Evolutionary conservation across 2,797 vertebrate species (phyloP).

Genomic region (Lepidocolaptes lacrymiger): DNA sequence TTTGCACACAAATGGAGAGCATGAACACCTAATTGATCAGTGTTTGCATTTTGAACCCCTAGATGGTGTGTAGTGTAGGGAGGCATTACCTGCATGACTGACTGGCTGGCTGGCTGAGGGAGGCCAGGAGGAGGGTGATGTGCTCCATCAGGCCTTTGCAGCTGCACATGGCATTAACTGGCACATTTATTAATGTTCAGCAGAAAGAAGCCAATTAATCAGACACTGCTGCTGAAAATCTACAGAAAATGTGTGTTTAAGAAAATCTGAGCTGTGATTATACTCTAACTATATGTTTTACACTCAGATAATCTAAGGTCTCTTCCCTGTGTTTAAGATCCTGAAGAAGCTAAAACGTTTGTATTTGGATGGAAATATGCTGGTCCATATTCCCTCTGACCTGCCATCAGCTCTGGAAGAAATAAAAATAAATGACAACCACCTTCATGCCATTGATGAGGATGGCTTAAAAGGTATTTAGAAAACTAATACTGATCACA

Average conservation of each 20-base stretch:
- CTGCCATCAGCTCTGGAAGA: constrained; percentile 91
- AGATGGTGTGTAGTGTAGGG: neutral
- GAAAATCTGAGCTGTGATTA: neutral
- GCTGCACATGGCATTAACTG: neutral
- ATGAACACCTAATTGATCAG: neutral
- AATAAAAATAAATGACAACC: constrained; percentile 95
- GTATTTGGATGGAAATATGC: constrained; percentile 92
- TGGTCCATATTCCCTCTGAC: constrained; percentile 82
- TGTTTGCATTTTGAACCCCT: neutral
- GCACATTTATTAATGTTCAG: neutral
- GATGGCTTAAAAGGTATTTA: constrained; percentile 85
- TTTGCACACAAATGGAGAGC: neutral
- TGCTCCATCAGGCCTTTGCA: neutral
- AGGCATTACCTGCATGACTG: neutral
- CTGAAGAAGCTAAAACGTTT: constrained; percentile 90
- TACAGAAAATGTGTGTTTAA: neutral
- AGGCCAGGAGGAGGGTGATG: neutral
- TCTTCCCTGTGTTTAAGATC: constrained; percentile 69
- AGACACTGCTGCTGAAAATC: neutral
- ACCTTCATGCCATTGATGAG: constrained; percentile 81
- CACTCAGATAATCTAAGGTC: neutral
- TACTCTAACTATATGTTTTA: neutral
- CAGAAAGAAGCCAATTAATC: neutral
- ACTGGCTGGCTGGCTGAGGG: neutral
- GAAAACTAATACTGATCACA: neutral